Percentiles rank a stretch among this genome's conserved stretches.
Conservation (phyloP, 2,113 vertebrate genomes). For the Osmerus eperlanus region DNA sequence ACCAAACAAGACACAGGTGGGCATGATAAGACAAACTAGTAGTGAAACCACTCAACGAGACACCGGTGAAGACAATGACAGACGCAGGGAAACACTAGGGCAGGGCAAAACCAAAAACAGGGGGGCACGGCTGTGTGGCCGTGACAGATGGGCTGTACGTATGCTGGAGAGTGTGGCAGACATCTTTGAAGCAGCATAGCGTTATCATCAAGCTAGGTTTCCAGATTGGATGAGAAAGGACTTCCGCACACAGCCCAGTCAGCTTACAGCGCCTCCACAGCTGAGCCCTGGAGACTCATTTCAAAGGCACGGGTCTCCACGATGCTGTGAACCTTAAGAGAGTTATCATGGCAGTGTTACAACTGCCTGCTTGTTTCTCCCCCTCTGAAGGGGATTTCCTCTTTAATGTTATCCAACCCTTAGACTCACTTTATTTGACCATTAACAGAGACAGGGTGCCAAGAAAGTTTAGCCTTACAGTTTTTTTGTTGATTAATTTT, state of each 20-base stretch:
- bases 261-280: slow-evolving; percentile 47
- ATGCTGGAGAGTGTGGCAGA: slow-evolving; percentile 8
- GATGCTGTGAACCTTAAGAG: slow-evolving; percentile 61
- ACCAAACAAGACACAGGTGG: too few relatives aligned
- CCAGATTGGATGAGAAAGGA: slow-evolving; percentile 63
- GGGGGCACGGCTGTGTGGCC: too few relatives aligned
- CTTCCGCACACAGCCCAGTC: slow-evolving; percentile 61
- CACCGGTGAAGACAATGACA: too few relatives aligned
- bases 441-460: slow-evolving; percentile 38
- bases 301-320: slow-evolving; percentile 61
- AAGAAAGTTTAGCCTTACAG: slow-evolving; percentile 24
- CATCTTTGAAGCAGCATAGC: slow-evolving; percentile 37
- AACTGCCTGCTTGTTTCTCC: slow-evolving; percentile 60
- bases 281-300: slow-evolving; percentile 72
- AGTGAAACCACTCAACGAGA: too few relatives aligned
- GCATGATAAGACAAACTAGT: too few relatives aligned
- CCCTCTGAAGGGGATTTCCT: slow-evolving; percentile 59
- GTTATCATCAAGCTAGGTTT: slow-evolving; percentile 68
- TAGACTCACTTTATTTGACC: slow-evolving; percentile 45
- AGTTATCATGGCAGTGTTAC: slow-evolving; percentile 67
- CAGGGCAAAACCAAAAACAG: too few relatives aligned
- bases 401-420: slow-evolving; percentile 39
- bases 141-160: neutral
- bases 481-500: too few relatives aligned
- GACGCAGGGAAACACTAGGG: too few relatives aligned